Base-by-base conservation (phyloP, 2,888 invertebrate genomes). In the Netelia fuscicornis region DNA sequence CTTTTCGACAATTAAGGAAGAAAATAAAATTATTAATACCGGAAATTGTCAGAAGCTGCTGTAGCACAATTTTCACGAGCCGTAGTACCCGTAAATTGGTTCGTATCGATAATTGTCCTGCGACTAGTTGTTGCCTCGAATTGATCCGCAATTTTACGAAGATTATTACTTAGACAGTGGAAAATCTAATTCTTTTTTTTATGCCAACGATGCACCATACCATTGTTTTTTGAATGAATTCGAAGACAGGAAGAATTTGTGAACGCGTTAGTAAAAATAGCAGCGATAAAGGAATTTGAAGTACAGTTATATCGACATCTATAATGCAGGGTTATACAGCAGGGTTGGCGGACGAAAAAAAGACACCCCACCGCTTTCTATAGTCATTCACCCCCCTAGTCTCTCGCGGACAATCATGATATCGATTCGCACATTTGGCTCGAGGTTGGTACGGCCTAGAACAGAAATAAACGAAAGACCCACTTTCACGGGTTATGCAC, bases 381-480 rank as follows among this genome's bases (percentile, higher is more conserved):
- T 8, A 25, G 25, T 70, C 25, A 52, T 37, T 64, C 30, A 17
- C 8, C 13, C 42, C 56, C 56, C 56, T 37, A 37, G 37, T 37
- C 42, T 44, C 52, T 52, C 68, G 58, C 65, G 71, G 60, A 82
- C 82, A 84, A 81, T 82, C 86, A 84, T 77, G 81, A 81, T 90
- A 90, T 91, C 87, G 91, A 91, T 90, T 90, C 85, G 86, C 72
- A 88, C 77, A 86, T 86, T 87, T 84, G 85, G 86, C 84, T 82
- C 75, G 84, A 80, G 85, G 86, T 86, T 88, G 88, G 89, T 84
- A 89, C 90, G 90, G 89, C 89, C 90, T 89, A 89, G 90, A 90
- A 90, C 89, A 87, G 86, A 89, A 91, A 89, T 89, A 89, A 89
- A 88, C 87, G 88, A 89, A 89, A 71, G 75, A 81, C 25, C 78